Evolutionary conservation across 2,888 invertebrate genomes (phyloP), one percentile per base, ranked within the genome.

Genomic region (Parnassius mnemosyne): DNA sequence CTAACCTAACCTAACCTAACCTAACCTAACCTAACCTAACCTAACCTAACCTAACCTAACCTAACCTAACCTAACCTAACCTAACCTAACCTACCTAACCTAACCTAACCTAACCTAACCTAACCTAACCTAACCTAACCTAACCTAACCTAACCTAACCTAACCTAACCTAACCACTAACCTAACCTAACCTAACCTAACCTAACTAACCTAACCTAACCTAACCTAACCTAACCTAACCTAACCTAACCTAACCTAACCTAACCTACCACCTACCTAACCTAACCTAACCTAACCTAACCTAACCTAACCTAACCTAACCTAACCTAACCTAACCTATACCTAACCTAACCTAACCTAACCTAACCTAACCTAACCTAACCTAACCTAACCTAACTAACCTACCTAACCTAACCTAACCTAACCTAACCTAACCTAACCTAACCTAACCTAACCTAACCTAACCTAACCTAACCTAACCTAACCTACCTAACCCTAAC

Each of bases 191-290:
- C 25, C 25, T 12, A 11, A 44, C 10, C 44, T 12, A 12, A 44
- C 11, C 44, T 42, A 55, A n/a, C 43, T 55, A 55, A 51, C 51
- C 51, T 51, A 51, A 51, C 51, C 51, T 51, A 51, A 51, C 44
- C 44, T 44, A 44, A 44, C 44, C 44, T 44, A 44, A 12, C 44
- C 44, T 44, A 44, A 44, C 44, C 44, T 44, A 44, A 44, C 44
- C 25, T 25, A 25, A 25, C 25, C 25, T n/a, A 25, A 25, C 25
- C 25, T 25, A 25, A 25, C 25, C 25, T 25, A 25, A 25, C 25
- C 25, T 25, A 25, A 25, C 25, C 25, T 25, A 25, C 1, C 25
- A n/a, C 25, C 3, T 2, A 25, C 25, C 44, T 44, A 44, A 44
- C 44, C 44, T 44, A 44, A 12, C 44, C 44, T 44, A 44, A 44